These are phyloP conservation scores for Neoitamus cyanurus DNA, from an alignment of 2,888 invertebrate species.

Conservation along the genomic window DNA sequence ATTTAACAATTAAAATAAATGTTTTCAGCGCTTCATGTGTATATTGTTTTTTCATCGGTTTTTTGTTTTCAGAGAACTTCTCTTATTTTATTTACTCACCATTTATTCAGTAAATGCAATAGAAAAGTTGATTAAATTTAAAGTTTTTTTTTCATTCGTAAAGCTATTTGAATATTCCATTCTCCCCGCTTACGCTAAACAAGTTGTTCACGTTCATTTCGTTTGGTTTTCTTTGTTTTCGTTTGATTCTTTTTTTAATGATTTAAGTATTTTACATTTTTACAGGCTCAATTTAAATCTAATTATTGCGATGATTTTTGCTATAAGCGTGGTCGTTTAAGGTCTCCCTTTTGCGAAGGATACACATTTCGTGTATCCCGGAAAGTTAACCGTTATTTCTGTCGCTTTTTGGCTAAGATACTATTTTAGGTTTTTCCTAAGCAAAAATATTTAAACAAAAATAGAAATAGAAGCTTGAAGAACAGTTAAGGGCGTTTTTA, in stretches of 20 bases:
- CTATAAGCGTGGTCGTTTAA: conserved; percentile 39
- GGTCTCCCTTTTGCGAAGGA: not conserved
- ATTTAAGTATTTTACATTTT: conserved; percentile 38
- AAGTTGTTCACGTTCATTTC: not conserved
- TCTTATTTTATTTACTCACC: not conserved
- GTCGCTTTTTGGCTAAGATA: not conserved
- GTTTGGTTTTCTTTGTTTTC: conserved; percentile 27
- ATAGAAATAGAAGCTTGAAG: not conserved
- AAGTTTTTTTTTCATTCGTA: conserved; percentile 18
- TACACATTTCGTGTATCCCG: not conserved
- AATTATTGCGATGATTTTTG: conserved; percentile 45
- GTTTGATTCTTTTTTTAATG: not conserved
- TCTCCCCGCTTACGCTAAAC: conserved; percentile 18
- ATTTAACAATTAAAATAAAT: conserved; percentile 30
- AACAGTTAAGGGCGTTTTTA: not conserved
- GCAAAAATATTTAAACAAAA: not conserved
- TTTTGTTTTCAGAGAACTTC: not conserved
- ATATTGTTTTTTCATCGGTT: not conserved
- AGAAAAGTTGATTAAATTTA: conserved; percentile 31
- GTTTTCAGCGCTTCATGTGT: not conserved
- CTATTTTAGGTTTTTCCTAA: not conserved
- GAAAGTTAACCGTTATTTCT: conserved; percentile 12
- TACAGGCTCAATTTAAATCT: conserved; percentile 23
- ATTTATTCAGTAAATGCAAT: conserved; percentile 35
- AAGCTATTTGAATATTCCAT: conserved; percentile 11